A percentile compares a stretch with the other conserved stretches of the same genome.
Conservation (phyloP, 2,888 invertebrate species). For the Ophraella communa region DNA sequence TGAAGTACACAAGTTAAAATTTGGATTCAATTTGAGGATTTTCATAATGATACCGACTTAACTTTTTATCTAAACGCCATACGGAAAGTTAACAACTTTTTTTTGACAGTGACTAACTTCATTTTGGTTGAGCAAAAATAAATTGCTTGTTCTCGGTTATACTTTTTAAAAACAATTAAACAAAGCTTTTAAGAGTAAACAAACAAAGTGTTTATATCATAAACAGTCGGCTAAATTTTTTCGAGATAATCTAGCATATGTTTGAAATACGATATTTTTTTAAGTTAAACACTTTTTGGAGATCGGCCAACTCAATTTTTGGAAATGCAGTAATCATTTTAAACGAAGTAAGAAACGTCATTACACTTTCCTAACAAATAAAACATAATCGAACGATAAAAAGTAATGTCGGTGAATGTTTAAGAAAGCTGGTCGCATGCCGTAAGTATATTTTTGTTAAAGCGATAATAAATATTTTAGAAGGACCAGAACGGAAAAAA, state of each 20-base stretch:
- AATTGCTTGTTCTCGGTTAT: too few relatives aligned
- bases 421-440: neutral
- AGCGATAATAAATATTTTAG: neutral
- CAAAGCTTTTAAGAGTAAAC: too few relatives aligned
- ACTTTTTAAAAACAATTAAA: too few relatives aligned
- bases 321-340: too few relatives aligned
- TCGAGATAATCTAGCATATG: neutral
- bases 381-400: neutral
- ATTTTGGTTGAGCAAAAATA: too few relatives aligned
- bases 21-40: neutral
- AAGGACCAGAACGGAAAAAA: too few relatives aligned
- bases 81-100: neutral
- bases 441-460: neutral
- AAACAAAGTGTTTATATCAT: neutral
- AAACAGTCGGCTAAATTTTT: neutral
- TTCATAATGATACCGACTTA: neutral
- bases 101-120: too few relatives aligned
- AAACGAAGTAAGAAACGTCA: too few relatives aligned
- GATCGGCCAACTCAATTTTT: neutral
- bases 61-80: neutral
- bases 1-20: neutral
- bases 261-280: neutral
- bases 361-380: too few relatives aligned
- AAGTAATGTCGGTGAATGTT: slow-evolving; percentile 2
- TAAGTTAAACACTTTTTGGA: neutral